phyloP scores from a whole-genome alignment of 92 coral and sea anemone genomes.

The Phenganax stokvisi region DNA sequence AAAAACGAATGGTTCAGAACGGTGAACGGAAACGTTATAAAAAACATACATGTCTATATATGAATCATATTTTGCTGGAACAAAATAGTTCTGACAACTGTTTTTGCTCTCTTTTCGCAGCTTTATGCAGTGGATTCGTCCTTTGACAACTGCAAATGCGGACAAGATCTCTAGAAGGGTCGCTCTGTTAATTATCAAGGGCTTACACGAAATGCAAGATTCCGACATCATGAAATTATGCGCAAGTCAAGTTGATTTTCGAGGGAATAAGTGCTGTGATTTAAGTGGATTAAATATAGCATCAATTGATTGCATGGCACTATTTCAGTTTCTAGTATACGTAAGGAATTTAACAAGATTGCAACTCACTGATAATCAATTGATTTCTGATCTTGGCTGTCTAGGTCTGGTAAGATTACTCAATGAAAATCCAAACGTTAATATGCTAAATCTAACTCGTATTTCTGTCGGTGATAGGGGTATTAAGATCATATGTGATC shows the following conservation, averaged over 20 bases:
- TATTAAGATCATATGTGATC: constrained; percentile 2
- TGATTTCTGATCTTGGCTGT: constrained; percentile 11
- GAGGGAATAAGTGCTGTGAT: background rate
- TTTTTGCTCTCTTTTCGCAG: background rate
- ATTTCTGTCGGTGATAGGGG: constrained; percentile 10
- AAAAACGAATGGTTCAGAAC: background rate
- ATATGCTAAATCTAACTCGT: constrained; percentile 10
- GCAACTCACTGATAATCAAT: background rate
- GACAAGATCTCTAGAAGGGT: background rate
- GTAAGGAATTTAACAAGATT: constrained; percentile 2
- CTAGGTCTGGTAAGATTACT: background rate
- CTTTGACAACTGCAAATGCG: background rate
- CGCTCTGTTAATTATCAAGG: constrained; percentile 1
- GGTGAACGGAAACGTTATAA: background rate
- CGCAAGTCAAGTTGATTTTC: background rate
- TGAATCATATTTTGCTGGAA: background rate
- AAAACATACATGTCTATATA: background rate
- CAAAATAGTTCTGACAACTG: background rate
- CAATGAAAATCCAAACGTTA: constrained; percentile 29
- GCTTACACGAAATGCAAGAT: constrained; percentile 24
- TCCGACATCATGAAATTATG: constrained; percentile 6
- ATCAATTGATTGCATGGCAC: background rate
- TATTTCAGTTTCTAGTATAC: background rate
- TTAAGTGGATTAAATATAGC: background rate
- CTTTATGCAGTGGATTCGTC: constrained; percentile 7